Evolutionary conservation across 2,888 invertebrate genomes (phyloP).

Genomic region (Pocota personata): DNA sequence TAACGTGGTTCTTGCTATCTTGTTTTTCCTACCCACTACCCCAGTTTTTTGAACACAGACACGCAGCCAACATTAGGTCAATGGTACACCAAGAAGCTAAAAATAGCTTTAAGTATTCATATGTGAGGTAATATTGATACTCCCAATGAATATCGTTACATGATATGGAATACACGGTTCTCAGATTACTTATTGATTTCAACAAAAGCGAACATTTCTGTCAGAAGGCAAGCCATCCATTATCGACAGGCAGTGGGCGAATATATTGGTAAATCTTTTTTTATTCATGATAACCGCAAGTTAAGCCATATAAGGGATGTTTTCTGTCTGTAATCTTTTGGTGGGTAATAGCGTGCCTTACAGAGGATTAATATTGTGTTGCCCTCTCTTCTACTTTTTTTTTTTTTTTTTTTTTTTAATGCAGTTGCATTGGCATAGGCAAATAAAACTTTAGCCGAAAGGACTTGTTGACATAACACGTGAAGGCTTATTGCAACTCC

Average conservation of each 20-base stretch:
- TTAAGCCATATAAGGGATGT: neutral
- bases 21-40: neutral
- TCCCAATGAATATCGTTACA: neutral
- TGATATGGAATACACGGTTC: neutral
- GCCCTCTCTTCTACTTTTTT: too few species aligned
- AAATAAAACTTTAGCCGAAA: too few species aligned
- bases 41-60: neutral
- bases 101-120: neutral
- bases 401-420: too few species aligned
- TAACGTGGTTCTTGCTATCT: neutral
- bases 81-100: neutral
- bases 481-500: too few species aligned
- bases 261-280: neutral
- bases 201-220: neutral
- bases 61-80: neutral
- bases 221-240: slow-evolving; percentile 1
- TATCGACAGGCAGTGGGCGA: neutral
- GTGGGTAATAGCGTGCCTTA: neutral
- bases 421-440: too few species aligned
- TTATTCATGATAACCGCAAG: neutral
- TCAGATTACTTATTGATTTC: slow-evolving; percentile 4
- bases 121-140: neutral
- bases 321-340: neutral
- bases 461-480: too few species aligned
- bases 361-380: neutral